These are phyloP conservation scores for Hippocampus mohnikei DNA, from an alignment of 2,113 vertebrate genomes.

Conservation along the genomic window DNA sequence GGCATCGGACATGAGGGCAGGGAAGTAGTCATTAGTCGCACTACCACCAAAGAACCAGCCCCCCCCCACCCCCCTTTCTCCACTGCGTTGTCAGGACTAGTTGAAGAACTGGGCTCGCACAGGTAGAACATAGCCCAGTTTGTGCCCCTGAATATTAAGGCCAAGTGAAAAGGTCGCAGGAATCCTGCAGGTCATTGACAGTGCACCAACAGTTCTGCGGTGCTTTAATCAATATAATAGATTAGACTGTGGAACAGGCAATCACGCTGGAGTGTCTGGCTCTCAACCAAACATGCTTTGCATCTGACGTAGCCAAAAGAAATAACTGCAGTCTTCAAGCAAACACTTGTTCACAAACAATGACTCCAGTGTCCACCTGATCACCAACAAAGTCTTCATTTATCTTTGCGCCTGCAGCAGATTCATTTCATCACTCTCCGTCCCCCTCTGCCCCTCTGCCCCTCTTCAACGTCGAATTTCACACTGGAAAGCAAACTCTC, in stretches of 20 bases:
- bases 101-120: background rate
- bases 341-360: constrained; percentile 19
- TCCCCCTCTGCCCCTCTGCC: background rate
- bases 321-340: constrained; percentile 45
- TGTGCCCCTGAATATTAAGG: background rate
- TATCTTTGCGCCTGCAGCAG: background rate
- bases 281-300: constrained; percentile 46
- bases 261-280: constrained; percentile 29
- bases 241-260: constrained; percentile 7
- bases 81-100: background rate
- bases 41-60: constrained; percentile 10
- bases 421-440: constrained; percentile 7
- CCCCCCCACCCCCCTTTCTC: background rate
- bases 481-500: constrained; percentile 24
- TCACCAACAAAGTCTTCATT: background rate
- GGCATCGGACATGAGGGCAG: constrained; percentile 50
- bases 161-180: background rate
- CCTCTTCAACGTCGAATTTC: constrained; percentile 43
- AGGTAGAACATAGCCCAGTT: background rate
- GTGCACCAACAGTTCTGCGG: background rate
- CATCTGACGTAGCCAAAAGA: constrained; percentile 49
- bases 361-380: constrained; percentile 17
- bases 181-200: constrained; percentile 1
- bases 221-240: constrained; percentile 14
- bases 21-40: constrained; percentile 41